Evolutionary conservation across 2,113 vertebrate species (phyloP), one percentile per base, ranked within the genome.

Genomic region (Myodes glareolus): DNA sequence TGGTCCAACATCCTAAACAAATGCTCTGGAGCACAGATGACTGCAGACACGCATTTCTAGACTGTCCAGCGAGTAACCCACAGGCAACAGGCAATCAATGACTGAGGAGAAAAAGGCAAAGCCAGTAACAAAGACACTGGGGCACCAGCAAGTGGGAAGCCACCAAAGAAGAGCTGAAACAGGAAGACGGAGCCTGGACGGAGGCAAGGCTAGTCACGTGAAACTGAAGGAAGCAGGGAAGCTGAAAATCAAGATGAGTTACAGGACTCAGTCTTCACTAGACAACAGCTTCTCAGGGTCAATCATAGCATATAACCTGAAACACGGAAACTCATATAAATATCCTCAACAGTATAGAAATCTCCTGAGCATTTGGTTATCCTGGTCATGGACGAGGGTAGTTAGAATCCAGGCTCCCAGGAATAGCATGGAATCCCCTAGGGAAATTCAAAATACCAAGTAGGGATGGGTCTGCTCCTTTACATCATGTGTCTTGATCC

Each of bases 131-230:
- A 47, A 92, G 58, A 50, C 9, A 25, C 73, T 16, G 67, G 91
- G 63, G 80, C 1, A 0, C 0, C 68, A 52, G 47, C 5, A 5
- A n/a, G 47, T n/a, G 67, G 31, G 45, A 75, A 3, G 61, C 58
- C 63, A 19, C 0, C 1, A 84, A 96, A 97, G 86, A 93, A 94
- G 96, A 97, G 96, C 14, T 4, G 85, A 97, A 97, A 96, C 88
- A 90, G 90, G 93, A 97, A 92, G 84, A n/a, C 92, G 47, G 50
- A 52, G 1, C 31, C 39, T 2, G 23, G 39, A 36, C 45, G 50
- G 21, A 25, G 82, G 67, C n/a, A 94, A 42, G 77, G 33, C 13
- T 19, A 82, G 50, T 90, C 55, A 23, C 29, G 6, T 4, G 45
- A 82, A 58, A 92, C 13, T 61, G 75, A 77, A 70, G 58, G 92